Conservation (phyloP, 2,888 invertebrate genomes). For the Hirtodrosophila alboralis region DNA sequence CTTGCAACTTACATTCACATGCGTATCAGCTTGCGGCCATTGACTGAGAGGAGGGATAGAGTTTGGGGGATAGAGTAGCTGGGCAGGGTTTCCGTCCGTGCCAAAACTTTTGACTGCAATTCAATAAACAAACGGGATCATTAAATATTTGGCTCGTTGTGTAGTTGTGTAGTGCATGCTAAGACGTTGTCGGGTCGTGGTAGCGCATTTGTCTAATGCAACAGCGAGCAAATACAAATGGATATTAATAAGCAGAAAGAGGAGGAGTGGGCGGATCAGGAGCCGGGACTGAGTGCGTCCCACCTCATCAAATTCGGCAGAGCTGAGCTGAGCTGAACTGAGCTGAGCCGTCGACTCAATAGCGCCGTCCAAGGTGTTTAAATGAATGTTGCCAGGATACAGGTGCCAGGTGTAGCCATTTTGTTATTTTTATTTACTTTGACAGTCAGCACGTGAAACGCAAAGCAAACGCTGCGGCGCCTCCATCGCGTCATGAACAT, state of each 20-base stretch:
- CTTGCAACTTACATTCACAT: constrained; percentile 23
- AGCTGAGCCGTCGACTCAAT: constrained; percentile 30
- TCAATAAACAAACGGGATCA: constrained; percentile 79
- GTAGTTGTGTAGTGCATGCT: constrained; percentile 36
- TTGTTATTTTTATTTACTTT: constrained; percentile 83
- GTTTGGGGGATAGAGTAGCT: constrained; percentile 26
- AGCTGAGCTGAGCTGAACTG: no score
- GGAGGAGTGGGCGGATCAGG: neutral
- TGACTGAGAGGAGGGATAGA: no score
- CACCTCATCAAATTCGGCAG: constrained; percentile 54
- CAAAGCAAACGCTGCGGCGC: constrained; percentile 61
- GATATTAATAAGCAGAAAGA: constrained; percentile 55
- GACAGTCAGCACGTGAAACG: constrained; percentile 78
- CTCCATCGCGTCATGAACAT: constrained; percentile 35
- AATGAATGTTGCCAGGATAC: constrained; percentile 83
- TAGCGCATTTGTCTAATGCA: constrained; percentile 49
- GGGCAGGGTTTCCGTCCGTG: constrained; percentile 70
- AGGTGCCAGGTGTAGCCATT: constrained; percentile 78
- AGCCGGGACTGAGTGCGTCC: constrained; percentile 5
- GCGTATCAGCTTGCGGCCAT: constrained; percentile 64
- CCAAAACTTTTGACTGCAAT: constrained; percentile 76
- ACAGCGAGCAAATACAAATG: constrained; percentile 44
- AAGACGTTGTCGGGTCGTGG: constrained; percentile 17
- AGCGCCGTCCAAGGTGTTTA: constrained; percentile 69
- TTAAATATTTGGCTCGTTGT: constrained; percentile 68